Percentiles rank a stretch among this genome's conserved stretches.
These are phyloP conservation scores for Tamandua tetradactyla DNA, from an alignment of 2,797 vertebrate species.

Conservation along the genomic window DNA sequence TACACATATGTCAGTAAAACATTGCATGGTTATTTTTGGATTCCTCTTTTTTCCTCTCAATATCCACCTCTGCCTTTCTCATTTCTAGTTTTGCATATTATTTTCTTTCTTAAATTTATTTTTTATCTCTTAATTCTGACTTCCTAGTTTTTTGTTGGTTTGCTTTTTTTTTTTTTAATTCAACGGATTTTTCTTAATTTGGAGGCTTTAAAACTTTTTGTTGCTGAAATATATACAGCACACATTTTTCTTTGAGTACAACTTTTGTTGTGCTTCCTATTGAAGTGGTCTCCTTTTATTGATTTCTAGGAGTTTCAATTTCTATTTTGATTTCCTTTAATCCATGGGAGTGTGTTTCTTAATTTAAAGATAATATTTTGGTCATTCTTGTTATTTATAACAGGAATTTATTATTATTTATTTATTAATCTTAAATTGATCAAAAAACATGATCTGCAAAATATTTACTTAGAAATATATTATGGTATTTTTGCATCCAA, in stretches of 20 bases:
- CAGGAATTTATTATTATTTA: neutral
- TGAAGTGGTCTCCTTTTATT: neutral
- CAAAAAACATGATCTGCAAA: neutral
- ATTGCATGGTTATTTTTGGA: neutral
- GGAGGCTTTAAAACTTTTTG: neutral
- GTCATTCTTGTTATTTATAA: neutral
- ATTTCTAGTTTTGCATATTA: neutral
- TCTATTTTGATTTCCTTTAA: slow-evolving; percentile 24
- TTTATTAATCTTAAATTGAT: neutral
- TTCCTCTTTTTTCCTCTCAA: neutral
- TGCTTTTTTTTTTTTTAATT: neutral
- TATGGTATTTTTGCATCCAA: neutral
- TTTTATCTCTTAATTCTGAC: neutral
- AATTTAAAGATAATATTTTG: neutral
- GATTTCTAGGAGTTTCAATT: slow-evolving; percentile 4
- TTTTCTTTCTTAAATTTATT: neutral
- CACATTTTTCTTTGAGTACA: neutral
- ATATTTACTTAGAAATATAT: neutral
- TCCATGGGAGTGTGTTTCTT: neutral
- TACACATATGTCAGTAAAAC: neutral
- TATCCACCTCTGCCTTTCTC: neutral
- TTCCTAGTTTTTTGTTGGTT: no score
- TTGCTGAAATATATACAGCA: neutral
- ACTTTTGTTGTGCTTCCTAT: neutral
- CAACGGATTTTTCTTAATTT: neutral